Percentiles rank a stretch among this genome's conserved stretches.
Evolutionary conservation across 2,113 vertebrate genomes (phyloP).

Genomic region (Dicrurus megarhynchus): DNA sequence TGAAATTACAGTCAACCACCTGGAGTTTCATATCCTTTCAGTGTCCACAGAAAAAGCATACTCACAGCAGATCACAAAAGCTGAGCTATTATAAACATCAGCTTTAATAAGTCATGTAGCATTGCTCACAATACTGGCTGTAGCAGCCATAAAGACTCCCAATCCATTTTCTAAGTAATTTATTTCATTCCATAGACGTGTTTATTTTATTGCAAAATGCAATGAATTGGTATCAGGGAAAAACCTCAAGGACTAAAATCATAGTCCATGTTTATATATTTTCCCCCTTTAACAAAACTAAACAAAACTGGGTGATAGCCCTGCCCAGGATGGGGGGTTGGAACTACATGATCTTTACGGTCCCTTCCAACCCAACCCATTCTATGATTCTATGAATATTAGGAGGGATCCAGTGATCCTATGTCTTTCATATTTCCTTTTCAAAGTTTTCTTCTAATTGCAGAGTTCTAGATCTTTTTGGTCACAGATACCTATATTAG

Average conservation of each 20-base stretch:
- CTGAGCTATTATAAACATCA: neutral
- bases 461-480: neutral
- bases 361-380: neutral
- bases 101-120: neutral
- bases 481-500: neutral
- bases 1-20: slow-evolving; percentile 34
- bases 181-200: neutral
- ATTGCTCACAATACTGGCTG: neutral
- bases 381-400: neutral
- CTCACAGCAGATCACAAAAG: neutral
- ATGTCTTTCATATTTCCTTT: neutral
- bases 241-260: neutral
- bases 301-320: neutral
- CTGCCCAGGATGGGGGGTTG: neutral
- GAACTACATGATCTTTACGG: neutral
- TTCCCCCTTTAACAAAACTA: neutral
- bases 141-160: neutral
- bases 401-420: neutral
- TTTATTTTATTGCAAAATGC: neutral
- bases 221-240: neutral
- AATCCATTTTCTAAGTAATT: neutral
- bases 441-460: neutral
- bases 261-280: neutral
- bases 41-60: neutral
- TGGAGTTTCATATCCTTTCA: slow-evolving; percentile 28